phyloP scores from a whole-genome alignment of 2,888 invertebrate species.

The Eurytoma californica region DNA sequence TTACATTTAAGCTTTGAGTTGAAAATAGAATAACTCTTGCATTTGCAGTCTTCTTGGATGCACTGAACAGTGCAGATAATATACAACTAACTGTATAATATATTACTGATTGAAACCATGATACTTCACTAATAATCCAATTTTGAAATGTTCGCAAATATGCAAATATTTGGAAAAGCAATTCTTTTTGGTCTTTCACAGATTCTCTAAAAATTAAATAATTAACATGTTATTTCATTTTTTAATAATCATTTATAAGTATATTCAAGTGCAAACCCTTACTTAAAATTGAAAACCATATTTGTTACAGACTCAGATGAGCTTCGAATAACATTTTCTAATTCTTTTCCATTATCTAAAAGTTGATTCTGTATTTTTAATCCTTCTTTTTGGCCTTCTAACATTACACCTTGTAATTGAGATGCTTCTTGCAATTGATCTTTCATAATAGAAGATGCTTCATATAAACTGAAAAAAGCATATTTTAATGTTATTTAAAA shows the following conservation, averaged over 20 bases:
- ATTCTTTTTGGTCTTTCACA: slow-evolving; percentile 77
- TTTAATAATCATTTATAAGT: slow-evolving; percentile 32
- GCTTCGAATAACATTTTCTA: slow-evolving; percentile 75
- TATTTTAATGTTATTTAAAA: not conserved
- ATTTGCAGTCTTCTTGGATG: slow-evolving; percentile 77
- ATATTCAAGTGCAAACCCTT: slow-evolving; percentile 55
- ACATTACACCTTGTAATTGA: slow-evolving; percentile 74
- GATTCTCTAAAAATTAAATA: slow-evolving; percentile 72
- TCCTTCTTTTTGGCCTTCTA: slow-evolving; percentile 76
- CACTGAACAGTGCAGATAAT: slow-evolving; percentile 78
- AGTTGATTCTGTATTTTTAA: slow-evolving; percentile 76
- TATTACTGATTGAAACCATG: slow-evolving; percentile 80
- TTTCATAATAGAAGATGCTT: slow-evolving; percentile 73
- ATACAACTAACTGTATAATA: slow-evolving; percentile 78
- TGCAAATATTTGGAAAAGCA: slow-evolving; percentile 78
- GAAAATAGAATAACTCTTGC: slow-evolving; percentile 78
- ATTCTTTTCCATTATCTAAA: slow-evolving; percentile 75
- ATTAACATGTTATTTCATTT: no score
- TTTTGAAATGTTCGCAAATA: slow-evolving; percentile 78
- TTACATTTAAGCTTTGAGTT: slow-evolving; percentile 76
- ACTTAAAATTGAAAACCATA: slow-evolving; percentile 76
- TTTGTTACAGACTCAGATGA: slow-evolving; percentile 75
- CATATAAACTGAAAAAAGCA: slow-evolving; percentile 63
- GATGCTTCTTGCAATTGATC: slow-evolving; percentile 76
- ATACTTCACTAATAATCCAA: slow-evolving; percentile 80